Conservation (phyloP, 1,140 invertebrate genomes). For the Drosophila sp. region DNA sequence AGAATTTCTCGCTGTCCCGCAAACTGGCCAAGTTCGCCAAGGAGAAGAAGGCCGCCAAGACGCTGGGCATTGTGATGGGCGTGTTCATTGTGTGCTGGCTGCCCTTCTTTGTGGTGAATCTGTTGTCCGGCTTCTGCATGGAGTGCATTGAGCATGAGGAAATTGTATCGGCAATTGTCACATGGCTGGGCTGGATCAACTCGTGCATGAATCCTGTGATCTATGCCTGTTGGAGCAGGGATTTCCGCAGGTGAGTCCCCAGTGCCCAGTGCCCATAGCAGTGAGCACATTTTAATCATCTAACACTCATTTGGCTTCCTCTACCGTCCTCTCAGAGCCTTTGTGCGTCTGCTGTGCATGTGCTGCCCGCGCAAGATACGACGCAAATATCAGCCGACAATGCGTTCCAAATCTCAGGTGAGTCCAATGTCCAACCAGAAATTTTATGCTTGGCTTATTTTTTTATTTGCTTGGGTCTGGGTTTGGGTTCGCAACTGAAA, state of each 20-base stretch:
- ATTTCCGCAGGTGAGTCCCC: constrained; percentile 93
- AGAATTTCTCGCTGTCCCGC: constrained; percentile 94
- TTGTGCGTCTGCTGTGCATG: constrained; percentile 90
- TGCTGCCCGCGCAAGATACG: constrained; percentile 90
- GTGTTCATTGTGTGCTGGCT: constrained; percentile 99
- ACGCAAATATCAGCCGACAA: constrained; percentile 90
- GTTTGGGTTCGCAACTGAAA: neutral
- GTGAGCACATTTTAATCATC: neutral
- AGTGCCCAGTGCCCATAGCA: neutral
- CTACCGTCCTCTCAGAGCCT: constrained; percentile 87
- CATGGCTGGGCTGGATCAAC: constrained; percentile 99
- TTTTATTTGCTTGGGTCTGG: neutral
- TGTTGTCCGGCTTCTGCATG: constrained; percentile 94
- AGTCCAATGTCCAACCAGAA: constrained; percentile 55
- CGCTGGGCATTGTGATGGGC: constrained; percentile 97
- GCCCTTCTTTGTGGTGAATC: constrained; percentile 98
- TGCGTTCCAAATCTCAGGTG: constrained; percentile 92
- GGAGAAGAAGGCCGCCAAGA: constrained; percentile 98
- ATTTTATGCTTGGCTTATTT: constrained; percentile 8
- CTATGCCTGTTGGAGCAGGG: constrained; percentile 97
- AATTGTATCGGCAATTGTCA: constrained; percentile 95
- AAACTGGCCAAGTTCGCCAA: constrained; percentile 96
- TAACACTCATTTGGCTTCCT: constrained; percentile 56
- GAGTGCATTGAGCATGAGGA: constrained; percentile 94
- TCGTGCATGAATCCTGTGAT: constrained; percentile 99